Evolutionary conservation across 2,797 vertebrate species (phyloP), one percentile per base, ranked within the genome.

Genomic region (Taenioides sp.): DNA sequence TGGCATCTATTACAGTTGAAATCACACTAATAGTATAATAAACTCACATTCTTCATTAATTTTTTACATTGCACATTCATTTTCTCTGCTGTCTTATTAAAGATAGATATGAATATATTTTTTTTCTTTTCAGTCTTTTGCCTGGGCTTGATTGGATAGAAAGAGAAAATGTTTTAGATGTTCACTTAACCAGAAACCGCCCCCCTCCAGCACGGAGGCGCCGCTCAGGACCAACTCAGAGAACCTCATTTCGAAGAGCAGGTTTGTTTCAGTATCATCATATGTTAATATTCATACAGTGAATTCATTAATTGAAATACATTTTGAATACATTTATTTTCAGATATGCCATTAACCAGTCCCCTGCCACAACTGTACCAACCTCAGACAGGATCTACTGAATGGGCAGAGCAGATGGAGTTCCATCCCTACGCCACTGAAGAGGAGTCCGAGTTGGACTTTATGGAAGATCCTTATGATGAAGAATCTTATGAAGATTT

Each of bases 391-490:
- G 77, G 81, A 0, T 89, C 87, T 18, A 67, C 85, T 6, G 93
- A 94, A 28, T 95, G 94, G 94, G 91, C 93, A 0, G 94, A 95
- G 79, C 90, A 91, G 63, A 88, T 92, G 17, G 94, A 94, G 84
- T 93, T 94, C 20, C 94, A 94, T 76, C 93, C 93, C 5, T 95
- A 86, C 72, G 91, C 92, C 7, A 85, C 91, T 0, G 94, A 95
- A 73, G 94, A 94, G 69, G 94, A 95, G 77, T 90, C 92, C 0
- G 94, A 95, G 72, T 72, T 95, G 74, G 93, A 94, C 66, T 95
- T 93, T 84, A 94, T 95, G 94, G 94, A 95, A n/a, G 94, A 95
- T 67, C 90, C 92, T 0, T 94, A 94, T 79, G 92, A 94, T 14
- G 94, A 95, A 70, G 94, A 95, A 70, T 88, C 91, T 0, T 94